Percentiles rank a stretch among this genome's conserved stretches.
Conservation (phyloP, 2,888 invertebrate genomes). For the Caenorhabditis imperialis region DNA sequence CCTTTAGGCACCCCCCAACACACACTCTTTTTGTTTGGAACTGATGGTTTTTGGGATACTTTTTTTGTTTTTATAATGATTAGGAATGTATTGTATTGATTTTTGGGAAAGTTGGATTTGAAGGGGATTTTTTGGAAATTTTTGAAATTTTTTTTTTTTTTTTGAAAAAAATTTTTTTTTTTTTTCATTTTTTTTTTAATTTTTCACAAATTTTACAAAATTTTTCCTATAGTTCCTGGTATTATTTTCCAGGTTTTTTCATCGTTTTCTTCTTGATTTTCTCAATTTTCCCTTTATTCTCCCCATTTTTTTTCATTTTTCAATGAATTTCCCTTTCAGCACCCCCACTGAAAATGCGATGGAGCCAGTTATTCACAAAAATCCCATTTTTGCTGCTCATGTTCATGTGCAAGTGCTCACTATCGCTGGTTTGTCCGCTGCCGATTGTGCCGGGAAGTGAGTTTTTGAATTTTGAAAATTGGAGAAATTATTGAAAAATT, state of each 20-base stretch:
- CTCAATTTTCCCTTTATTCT: too few relatives aligned
- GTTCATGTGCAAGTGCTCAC: background rate
- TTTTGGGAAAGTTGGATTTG: too few relatives aligned
- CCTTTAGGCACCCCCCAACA: background rate
- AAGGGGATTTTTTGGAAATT: background rate
- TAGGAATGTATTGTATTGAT: too few relatives aligned
- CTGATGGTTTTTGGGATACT: background rate
- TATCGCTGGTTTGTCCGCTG: constrained; percentile 25
- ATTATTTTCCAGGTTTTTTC: too few relatives aligned
- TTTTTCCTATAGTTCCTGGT: background rate
- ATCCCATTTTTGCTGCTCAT: background rate
- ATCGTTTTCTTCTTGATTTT: too few relatives aligned
- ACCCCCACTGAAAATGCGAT: constrained; percentile 8
- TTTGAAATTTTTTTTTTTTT: background rate
- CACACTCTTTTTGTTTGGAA: background rate
- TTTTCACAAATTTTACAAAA: background rate
- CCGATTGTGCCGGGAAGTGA: constrained; percentile 34
- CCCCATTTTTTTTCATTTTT: too few relatives aligned
- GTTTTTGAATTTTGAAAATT: constrained; percentile 5
- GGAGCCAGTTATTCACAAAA: constrained; percentile 6
- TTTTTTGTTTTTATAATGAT: background rate
- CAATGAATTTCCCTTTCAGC: too few relatives aligned
- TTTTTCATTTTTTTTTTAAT: background rate
- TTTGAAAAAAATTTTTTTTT: background rate
- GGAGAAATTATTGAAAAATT: too few relatives aligned